Evolutionary conservation across 2,888 invertebrate genomes (phyloP).

Genomic region (Lepidonotus clava): DNA sequence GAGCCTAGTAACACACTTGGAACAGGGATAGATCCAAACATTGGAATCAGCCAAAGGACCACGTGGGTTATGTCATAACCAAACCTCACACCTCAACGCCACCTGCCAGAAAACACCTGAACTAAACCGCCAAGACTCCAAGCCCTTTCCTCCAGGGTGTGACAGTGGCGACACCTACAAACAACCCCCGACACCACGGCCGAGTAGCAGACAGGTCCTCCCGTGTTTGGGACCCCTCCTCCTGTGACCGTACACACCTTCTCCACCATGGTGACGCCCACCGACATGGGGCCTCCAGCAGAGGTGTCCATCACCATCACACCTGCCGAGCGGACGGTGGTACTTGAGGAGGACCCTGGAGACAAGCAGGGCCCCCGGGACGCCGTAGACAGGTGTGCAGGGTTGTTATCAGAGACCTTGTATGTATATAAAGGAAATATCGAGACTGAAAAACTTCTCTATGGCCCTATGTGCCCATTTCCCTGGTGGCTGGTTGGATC

Average conservation of each 20-base stretch:
- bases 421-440: no score
- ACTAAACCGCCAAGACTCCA: no score
- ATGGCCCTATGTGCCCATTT: no score
- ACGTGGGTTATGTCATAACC: no score
- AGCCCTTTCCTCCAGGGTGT: no score
- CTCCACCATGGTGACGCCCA: neutral
- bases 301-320: conserved; percentile 5
- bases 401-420: no score
- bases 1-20: no score
- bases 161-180: neutral
- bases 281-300: neutral
- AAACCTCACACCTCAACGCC: neutral
- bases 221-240: neutral
- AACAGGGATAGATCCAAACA: no score
- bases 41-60: no score
- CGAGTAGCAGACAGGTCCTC: neutral
- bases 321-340: conserved; percentile 38
- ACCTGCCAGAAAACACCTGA: neutral
- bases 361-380: conserved; percentile 29
- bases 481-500: no score
- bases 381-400: conserved; percentile 31
- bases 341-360: neutral
- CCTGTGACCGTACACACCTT: neutral
- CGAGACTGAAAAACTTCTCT: no score
- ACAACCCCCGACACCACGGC: neutral